Evolutionary conservation across 2,888 invertebrate genomes (phyloP), one percentile per base, ranked within the genome.

Genomic region (Epistrophe eligans): DNA sequence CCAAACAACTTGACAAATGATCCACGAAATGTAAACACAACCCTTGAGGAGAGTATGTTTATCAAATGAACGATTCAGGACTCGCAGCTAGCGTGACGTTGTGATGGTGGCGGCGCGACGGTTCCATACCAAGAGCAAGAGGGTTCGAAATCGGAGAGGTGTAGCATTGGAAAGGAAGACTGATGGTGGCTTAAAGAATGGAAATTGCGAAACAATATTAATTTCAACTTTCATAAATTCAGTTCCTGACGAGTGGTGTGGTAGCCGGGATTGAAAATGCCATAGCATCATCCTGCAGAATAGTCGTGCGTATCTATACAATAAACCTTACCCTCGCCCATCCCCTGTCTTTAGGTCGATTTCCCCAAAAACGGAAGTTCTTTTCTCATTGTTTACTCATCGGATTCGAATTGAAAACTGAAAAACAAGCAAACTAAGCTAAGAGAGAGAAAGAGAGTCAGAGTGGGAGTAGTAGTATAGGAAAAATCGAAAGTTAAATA

Each of bases 1-100:
- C 83, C 87, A 79, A 83, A 87, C 87, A 87, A 83, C 83, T 87
- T 87, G 87, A 87, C 83, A 87, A 87, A 87, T 87, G 87, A 87
- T 87, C 87, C 87, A 83, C 83, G 87, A 83, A 87, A 87, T 83
- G 87, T 79, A 87, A 87, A 87, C 87, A 82, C 79, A 83, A 83
- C 83, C 83, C 82, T 83, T 79, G 79, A 83, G 79, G 72, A 83
- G 83, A 87, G 71, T 83, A 77, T 87, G 83, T 87, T 87, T 87
- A 72, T 83, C 66, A 73, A 87, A 72, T 74, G 79, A 79, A 87
- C 71, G 77, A 60, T 73, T 70, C 70, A 55, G 28, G 77, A 43
- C 64, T 50, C 28, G n/a, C 35, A 32, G 35, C 35, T 7, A n/a
- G 40, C 45, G 1, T 32, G 17, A 17, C 17, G 58, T 35, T 10